These are phyloP conservation scores for Astyanax mexicanus DNA, from an alignment of 2,797 vertebrate species.

Conservation along the genomic window DNA sequence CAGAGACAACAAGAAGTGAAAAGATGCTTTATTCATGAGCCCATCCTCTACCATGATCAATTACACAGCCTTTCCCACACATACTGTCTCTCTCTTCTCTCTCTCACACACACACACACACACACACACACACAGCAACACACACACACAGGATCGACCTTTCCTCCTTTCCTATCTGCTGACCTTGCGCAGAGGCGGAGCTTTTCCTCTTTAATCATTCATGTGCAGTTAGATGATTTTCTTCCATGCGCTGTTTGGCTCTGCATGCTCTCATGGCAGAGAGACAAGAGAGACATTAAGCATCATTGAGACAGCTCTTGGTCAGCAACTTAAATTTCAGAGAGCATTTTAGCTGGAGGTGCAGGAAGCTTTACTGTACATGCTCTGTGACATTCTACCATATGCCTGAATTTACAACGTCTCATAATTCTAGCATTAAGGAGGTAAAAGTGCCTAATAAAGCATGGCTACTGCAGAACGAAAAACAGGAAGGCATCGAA, in stretches of 20 bases:
- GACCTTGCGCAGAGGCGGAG: slow-evolving; percentile 74
- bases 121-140: slow-evolving; percentile 37
- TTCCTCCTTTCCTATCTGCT: slow-evolving; percentile 70
- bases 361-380: neutral
- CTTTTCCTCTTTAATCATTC: slow-evolving; percentile 76
- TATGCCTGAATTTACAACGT: slow-evolving; percentile 14
- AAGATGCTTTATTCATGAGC: slow-evolving; percentile 26
- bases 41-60: slow-evolving; percentile 29
- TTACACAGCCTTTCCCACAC: slow-evolving; percentile 21
- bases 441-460: neutral
- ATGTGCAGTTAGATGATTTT: slow-evolving; percentile 67
- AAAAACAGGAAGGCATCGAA: slow-evolving; percentile 56
- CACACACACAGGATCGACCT: slow-evolving; percentile 60
- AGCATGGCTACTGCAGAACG: too few species aligned
- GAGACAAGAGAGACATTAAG: slow-evolving; percentile 10
- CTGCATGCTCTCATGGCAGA: slow-evolving; percentile 2
- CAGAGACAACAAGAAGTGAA: slow-evolving; percentile 8
- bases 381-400: slow-evolving; percentile 13
- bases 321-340: neutral
- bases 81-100: too few species aligned
- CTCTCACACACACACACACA: slow-evolving; percentile 35
- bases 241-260: slow-evolving; percentile 36
- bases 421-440: slow-evolving; percentile 1
- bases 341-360: neutral
- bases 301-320: neutral